A percentile compares a stretch with the other conserved stretches of the same genome.
Evolutionary conservation across 2,888 invertebrate genomes (phyloP).

Genomic region (Camptogramma bilineatum): DNA sequence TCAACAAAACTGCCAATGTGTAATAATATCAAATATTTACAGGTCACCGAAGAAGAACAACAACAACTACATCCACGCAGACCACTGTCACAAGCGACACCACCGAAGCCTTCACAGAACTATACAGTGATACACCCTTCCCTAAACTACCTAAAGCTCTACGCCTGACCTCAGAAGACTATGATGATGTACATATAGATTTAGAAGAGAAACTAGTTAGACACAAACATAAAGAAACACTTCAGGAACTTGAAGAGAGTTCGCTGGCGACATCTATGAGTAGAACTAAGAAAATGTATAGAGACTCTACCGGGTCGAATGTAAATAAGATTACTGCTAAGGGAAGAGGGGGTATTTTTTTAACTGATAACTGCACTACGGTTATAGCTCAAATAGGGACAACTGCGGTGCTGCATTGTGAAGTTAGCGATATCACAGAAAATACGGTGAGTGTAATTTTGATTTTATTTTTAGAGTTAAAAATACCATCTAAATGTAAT

Average conservation of each 20-base stretch:
- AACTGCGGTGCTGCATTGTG: constrained; percentile 87
- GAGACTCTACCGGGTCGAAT: constrained; percentile 73
- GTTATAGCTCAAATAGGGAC: constrained; percentile 87
- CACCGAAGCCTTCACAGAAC: constrained; percentile 63
- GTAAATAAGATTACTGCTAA: constrained; percentile 78
- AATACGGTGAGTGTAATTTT: constrained; percentile 81
- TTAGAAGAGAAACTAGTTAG: constrained; percentile 66
- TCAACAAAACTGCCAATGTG: no score
- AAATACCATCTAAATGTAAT: no score
- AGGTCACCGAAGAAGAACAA: constrained; percentile 82
- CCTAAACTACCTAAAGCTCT: constrained; percentile 68
- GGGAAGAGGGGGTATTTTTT: constrained; percentile 79
- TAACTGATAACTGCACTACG: constrained; percentile 87
- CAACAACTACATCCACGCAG: constrained; percentile 69
- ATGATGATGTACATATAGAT: constrained; percentile 72
- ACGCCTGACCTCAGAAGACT: constrained; percentile 65
- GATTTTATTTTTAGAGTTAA: not conserved
- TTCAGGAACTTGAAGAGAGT: constrained; percentile 66
- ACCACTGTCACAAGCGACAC: constrained; percentile 59
- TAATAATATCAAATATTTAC: constrained; percentile 25
- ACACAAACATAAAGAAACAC: constrained; percentile 69
- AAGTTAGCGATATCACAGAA: constrained; percentile 87
- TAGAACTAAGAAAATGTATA: constrained; percentile 83
- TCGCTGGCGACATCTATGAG: constrained; percentile 67
- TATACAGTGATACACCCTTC: constrained; percentile 41